Conservation (phyloP, 2,113 vertebrate species). For the Polypterus bichir region DNA sequence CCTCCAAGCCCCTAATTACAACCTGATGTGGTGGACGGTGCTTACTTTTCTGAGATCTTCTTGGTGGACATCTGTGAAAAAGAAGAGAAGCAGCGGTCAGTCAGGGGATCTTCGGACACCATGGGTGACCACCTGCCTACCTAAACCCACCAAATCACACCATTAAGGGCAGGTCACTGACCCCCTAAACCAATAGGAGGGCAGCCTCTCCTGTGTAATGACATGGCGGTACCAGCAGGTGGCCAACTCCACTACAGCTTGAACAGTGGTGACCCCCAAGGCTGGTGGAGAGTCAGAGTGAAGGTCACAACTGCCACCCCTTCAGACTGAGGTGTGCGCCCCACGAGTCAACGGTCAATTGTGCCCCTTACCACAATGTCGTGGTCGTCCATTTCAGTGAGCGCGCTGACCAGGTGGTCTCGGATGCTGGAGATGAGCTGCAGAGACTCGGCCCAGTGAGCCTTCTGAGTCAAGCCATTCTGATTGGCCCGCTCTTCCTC, state of each 20-base stretch:
- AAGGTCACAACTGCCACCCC: background rate
- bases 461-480: constrained; percentile 77
- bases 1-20: no score
- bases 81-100: background rate
- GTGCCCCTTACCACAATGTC: constrained; percentile 63
- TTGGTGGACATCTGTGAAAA: constrained; percentile 36
- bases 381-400: constrained; percentile 65
- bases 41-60: constrained; percentile 50
- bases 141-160: no score
- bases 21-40: background rate
- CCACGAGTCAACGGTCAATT: background rate
- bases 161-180: no score
- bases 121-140: no score
- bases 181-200: no score
- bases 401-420: constrained; percentile 61
- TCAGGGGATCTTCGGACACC: no score
- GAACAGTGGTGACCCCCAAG: no score
- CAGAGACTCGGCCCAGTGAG: constrained; percentile 70
- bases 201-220: no score
- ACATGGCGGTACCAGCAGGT: no score
- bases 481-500: constrained; percentile 82
- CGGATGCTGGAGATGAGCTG: constrained; percentile 59
- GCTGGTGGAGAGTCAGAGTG: no score
- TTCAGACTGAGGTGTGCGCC: no score
- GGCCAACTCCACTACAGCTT: no score